A percentile compares a stretch with the other conserved stretches of the same genome.
Evolutionary conservation across 1,140 invertebrate species (phyloP).

Genomic region (Drosophila nigromelanica): DNA sequence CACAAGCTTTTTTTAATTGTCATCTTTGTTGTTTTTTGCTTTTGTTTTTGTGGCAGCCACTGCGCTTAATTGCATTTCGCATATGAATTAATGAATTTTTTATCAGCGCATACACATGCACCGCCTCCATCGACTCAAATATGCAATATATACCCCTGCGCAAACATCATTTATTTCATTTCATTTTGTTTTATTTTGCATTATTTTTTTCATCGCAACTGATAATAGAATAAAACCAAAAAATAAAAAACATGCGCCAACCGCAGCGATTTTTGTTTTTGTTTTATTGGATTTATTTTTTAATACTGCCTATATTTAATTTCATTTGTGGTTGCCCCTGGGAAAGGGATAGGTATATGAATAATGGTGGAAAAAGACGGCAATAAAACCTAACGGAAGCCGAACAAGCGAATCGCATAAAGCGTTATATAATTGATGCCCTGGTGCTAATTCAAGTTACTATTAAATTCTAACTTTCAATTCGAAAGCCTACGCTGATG

Average conservation of each 20-base stretch:
- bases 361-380: slow-evolving; percentile 1
- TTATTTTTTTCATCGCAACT: slow-evolving; percentile 62
- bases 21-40: slow-evolving; percentile 45
- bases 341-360: slow-evolving; percentile 25
- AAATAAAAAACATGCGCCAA: slow-evolving; percentile 52
- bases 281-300: slow-evolving; percentile 49
- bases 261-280: slow-evolving; percentile 56
- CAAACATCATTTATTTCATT: slow-evolving; percentile 71
- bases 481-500: background rate
- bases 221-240: slow-evolving; percentile 74
- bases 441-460: slow-evolving; percentile 14
- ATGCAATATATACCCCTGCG: slow-evolving; percentile 52
- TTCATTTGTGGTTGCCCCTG: slow-evolving; percentile 69
- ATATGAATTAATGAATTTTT: slow-evolving; percentile 83
- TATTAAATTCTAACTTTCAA: too few species aligned
- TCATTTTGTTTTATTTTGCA: slow-evolving; percentile 38
- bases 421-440: slow-evolving; percentile 14
- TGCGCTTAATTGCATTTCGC: slow-evolving; percentile 82
- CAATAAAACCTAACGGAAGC: slow-evolving; percentile 23
- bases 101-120: slow-evolving; percentile 61
- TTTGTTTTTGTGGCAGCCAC: slow-evolving; percentile 70
- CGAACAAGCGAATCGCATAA: slow-evolving; percentile 10
- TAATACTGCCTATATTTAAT: slow-evolving; percentile 66
- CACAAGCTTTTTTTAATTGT: slow-evolving; percentile 48
- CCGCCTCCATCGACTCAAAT: slow-evolving; percentile 49